A percentile compares a stretch with the other conserved stretches of the same genome.
These are phyloP conservation scores for Tachycineta bicolor DNA, from an alignment of 2,113 vertebrate genomes.

Conservation along the genomic window DNA sequence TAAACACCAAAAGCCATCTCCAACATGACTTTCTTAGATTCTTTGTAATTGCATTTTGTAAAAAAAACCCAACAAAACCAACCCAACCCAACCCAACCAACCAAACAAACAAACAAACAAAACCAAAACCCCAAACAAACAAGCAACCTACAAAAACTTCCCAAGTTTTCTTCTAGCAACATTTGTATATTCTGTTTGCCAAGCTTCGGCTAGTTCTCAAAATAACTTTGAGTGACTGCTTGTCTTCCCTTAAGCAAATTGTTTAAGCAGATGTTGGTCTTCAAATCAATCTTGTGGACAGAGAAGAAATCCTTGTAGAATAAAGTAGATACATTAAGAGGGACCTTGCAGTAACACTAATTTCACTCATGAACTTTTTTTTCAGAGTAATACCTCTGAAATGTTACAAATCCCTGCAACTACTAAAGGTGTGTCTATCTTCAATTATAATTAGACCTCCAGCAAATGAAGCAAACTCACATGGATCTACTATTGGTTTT, in stretches of 20 bases:
- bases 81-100: neutral
- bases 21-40: neutral
- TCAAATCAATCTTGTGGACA: constrained; percentile 20
- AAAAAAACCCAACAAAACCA: accelerated
- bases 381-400: constrained; percentile 41
- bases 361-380: neutral
- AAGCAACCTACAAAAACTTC: neutral
- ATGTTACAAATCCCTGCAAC: neutral
- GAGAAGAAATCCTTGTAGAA: constrained; percentile 5
- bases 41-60: neutral
- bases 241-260: neutral
- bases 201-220: neutral
- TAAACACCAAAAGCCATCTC: neutral
- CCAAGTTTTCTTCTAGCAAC: neutral
- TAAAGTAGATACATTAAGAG: constrained; percentile 26
- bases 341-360: neutral
- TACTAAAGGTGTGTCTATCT: neutral
- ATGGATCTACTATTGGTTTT: neutral
- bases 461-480: neutral
- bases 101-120: neutral
- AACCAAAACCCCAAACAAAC: neutral
- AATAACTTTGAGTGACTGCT: neutral
- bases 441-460: constrained; percentile 28
- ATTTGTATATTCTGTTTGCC: neutral
- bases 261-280: neutral